Conservation (phyloP, 1,140 invertebrate species). For the Oreohelix idahoensis region DNA sequence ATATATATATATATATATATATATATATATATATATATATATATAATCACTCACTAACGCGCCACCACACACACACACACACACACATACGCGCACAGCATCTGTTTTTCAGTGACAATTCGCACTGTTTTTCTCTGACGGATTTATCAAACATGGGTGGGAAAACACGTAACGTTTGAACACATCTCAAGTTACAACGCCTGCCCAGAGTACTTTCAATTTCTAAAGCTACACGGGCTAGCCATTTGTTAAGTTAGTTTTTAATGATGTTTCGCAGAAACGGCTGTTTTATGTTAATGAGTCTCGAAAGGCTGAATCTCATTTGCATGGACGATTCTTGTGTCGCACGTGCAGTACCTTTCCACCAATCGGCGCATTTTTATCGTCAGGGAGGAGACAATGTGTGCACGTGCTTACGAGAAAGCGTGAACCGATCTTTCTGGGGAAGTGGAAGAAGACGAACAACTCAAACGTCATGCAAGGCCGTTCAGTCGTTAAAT, state of each 20-base stretch:
- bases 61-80: too few relatives aligned
- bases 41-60: too few relatives aligned
- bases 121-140: not conserved
- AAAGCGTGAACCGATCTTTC: conserved; percentile 8
- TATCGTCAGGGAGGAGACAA: conserved; percentile 26
- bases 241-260: not conserved
- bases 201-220: not conserved
- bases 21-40: too few relatives aligned
- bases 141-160: not conserved
- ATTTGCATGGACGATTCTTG: conserved; percentile 22
- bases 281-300: conserved; percentile 15
- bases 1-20: too few relatives aligned
- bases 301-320: conserved; percentile 8
- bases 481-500: not conserved
- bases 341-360: conserved; percentile 1
- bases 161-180: not conserved
- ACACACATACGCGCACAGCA: not conserved
- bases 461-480: conserved; percentile 3
- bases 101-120: not conserved
- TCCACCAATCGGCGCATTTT: conserved; percentile 29
- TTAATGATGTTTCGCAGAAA: conserved; percentile 1
- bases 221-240: not conserved
- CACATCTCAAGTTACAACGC: not conserved
- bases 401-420: conserved; percentile 20
- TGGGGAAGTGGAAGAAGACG: not conserved